Base-by-base conservation (phyloP, 2,113 vertebrate species). In the Grammomys dolichurus region DNA sequence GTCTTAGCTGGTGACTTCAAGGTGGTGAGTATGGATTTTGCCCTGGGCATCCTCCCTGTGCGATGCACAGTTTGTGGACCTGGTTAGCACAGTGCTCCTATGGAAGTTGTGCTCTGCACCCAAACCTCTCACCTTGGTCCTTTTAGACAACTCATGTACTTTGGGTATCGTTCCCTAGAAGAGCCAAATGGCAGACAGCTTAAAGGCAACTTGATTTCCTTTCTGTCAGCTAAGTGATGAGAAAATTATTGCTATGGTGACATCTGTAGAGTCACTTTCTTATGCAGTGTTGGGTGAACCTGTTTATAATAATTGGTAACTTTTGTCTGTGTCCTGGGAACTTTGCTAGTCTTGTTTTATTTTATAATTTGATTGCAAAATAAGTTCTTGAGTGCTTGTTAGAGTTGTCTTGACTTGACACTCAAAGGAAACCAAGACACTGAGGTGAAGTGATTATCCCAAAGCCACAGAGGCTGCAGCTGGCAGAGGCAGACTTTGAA, bases 21-120 rank as follows among this genome's bases (percentile, higher is more conserved):
- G 46, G 31, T 51, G 48, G 56, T 28, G n/a, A 43, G 22, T 58
- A 12, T 31, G 0, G 20, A 17, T 11, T 6, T 1, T 12, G 36
- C 6, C n/a, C 36, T 60, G 13, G 5, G 36, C 69, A 56, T 73
- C 24, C n/a, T 75, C 75, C 77, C 69, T 56, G 10, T 11, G 6
- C 17, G n/a, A 19, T 31, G 2, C 0, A 4, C 54, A 2, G 36
- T 17, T 8, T 13, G 0, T 80, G 48, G 54, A 2, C 28, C 6
- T 92, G 75, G 5, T 20, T n/a, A 11, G 28, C 26, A 4, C 11
- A 9, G 1, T 67, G 69, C 31, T 3, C 28, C 86, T 54, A 0
- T 17, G 43, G 43, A 36, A 51, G 81, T 19, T 63, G 24, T 43
- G n/a, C 20, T 51, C 31, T 69, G 65, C 19, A 36, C 3, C 6